Conservation (phyloP, 2,888 invertebrate genomes). For the Exephanes ischioxanthus region DNA sequence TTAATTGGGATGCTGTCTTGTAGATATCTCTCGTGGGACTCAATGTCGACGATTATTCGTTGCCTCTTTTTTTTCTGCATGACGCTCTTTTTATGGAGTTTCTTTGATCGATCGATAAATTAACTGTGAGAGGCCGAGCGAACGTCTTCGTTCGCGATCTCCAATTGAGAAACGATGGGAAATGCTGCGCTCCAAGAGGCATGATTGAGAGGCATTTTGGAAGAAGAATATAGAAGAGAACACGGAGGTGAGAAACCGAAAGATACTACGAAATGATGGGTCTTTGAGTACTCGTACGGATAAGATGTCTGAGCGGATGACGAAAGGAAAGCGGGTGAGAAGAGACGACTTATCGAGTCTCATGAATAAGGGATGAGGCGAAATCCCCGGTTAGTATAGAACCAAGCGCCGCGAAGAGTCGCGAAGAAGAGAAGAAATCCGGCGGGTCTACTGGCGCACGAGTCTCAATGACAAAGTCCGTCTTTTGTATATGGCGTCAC, state of each 20-base stretch:
- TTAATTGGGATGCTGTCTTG: slow-evolving; percentile 35
- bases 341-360: slow-evolving; percentile 66
- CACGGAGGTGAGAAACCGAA: neutral
- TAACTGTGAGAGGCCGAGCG: neutral
- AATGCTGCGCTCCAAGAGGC: neutral
- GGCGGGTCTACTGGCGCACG: slow-evolving; percentile 61
- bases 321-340: slow-evolving; percentile 32
- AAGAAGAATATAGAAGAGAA: neutral
- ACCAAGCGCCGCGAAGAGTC: slow-evolving; percentile 55
- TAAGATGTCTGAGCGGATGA: slow-evolving; percentile 17
- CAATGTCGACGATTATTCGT: neutral
- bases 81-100: neutral
- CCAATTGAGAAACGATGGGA: neutral
- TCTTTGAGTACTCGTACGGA: slow-evolving; percentile 3
- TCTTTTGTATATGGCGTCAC: slow-evolving; percentile 72
- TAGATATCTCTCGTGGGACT: slow-evolving; percentile 19
- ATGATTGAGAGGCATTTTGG: neutral
- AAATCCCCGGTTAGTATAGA: slow-evolving; percentile 72
- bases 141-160: neutral
- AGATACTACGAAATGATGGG: neutral
- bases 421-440: slow-evolving; percentile 15
- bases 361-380: slow-evolving; percentile 81
- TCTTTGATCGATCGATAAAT: neutral
- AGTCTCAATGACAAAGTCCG: slow-evolving; percentile 75
- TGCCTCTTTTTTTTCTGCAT: neutral